Evolutionary conservation across 1,140 invertebrate genomes (phyloP).

Genomic region (Agrypnia vestita): DNA sequence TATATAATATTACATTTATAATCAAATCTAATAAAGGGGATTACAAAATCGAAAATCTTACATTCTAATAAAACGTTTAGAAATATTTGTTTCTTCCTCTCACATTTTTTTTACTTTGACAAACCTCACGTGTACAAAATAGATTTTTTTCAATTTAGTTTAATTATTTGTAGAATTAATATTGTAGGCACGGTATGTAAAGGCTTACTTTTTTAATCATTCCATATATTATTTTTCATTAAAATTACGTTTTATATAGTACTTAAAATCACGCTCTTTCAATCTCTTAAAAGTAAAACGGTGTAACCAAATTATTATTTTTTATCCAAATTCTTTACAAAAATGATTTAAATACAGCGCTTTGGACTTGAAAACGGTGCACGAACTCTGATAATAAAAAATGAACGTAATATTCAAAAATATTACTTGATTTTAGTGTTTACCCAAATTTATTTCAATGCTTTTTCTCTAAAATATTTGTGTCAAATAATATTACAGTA

Average conservation of each 20-base stretch:
- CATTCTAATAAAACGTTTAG: conserved; percentile 4
- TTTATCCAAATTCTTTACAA: no score
- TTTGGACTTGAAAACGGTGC: no score
- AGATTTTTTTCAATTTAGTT: conserved; percentile 32
- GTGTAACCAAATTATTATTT: neutral
- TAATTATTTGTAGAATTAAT: conserved; percentile 20
- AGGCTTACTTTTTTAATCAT: conserved; percentile 9
- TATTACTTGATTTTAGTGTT: no score
- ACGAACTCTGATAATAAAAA: no score
- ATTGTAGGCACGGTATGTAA: conserved; percentile 20
- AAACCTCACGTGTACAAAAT: conserved; percentile 23
- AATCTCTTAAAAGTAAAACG: neutral
- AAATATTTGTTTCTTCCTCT: conserved; percentile 13
- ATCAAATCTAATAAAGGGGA: neutral
- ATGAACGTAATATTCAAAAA: no score
- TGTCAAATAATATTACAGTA: neutral
- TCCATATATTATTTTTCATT: conserved; percentile 42
- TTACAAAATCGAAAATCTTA: conserved; percentile 10
- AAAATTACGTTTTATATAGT: conserved; percentile 23
- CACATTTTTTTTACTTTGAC: conserved; percentile 22
- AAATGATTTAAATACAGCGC: no score
- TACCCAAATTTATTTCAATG: no score
- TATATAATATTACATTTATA: neutral
- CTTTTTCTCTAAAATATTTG: no score
- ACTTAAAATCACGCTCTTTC: neutral